A percentile compares a stretch with the other conserved stretches of the same genome.
phyloP scores from a whole-genome alignment of 2,888 invertebrate genomes.

The Hyposoter didymator region DNA sequence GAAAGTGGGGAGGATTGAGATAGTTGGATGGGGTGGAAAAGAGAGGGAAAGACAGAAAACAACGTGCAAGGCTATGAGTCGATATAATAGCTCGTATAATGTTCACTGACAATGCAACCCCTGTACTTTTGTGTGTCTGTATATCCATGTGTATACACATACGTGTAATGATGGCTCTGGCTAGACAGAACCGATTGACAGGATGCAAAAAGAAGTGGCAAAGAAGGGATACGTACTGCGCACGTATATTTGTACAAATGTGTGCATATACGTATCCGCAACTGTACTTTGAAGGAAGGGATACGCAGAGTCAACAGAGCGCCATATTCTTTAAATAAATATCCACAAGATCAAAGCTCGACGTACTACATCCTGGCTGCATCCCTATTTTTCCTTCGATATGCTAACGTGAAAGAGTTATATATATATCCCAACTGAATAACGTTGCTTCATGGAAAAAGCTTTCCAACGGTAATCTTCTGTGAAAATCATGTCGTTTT shows the following conservation, averaged over 20 bases:
- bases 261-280: constrained; percentile 39
- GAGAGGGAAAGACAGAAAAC: neutral
- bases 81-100: constrained; percentile 45
- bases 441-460: constrained; percentile 55
- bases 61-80: constrained; percentile 33
- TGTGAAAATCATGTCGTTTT: constrained; percentile 35
- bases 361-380: constrained; percentile 56
- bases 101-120: constrained; percentile 51
- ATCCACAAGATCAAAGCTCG: constrained; percentile 74
- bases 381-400: constrained; percentile 57
- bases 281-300: constrained; percentile 61
- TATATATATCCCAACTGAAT: constrained; percentile 51
- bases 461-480: constrained; percentile 37
- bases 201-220: constrained; percentile 33
- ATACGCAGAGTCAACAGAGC: constrained; percentile 75
- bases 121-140: constrained; percentile 27
- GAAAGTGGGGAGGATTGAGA: neutral
- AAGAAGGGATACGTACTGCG: constrained; percentile 60
- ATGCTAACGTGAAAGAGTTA: constrained; percentile 28
- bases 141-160: constrained; percentile 23
- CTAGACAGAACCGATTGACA: constrained; percentile 41
- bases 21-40: constrained; percentile 15
- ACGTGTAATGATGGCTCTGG: neutral
- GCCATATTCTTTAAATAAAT: constrained; percentile 77
- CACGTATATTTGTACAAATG: constrained; percentile 42